These are phyloP conservation scores for Campoplex nolae DNA, from an alignment of 2,888 invertebrate genomes.

Conservation along the genomic window DNA sequence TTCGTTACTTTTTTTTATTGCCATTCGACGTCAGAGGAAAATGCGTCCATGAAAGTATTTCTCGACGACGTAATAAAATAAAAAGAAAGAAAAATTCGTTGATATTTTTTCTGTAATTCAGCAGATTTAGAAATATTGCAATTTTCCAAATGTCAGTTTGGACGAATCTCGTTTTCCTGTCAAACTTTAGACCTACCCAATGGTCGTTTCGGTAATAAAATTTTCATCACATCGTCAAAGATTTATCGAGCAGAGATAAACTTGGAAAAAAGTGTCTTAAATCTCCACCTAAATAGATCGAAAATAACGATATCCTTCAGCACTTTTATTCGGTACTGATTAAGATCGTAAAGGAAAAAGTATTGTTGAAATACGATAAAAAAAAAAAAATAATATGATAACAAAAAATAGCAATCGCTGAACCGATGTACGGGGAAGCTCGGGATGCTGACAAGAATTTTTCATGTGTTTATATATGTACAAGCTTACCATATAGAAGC, in stretches of 20 bases:
- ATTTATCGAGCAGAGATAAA: background rate
- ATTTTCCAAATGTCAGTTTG: background rate
- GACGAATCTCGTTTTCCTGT: background rate
- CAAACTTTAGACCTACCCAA: background rate
- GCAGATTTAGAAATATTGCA: background rate
- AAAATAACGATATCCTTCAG: background rate
- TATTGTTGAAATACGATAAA: background rate
- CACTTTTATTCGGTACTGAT: background rate
- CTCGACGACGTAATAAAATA: too few relatives aligned
- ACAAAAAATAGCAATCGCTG: background rate
- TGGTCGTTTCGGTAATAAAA: background rate
- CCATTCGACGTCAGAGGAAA: too few relatives aligned
- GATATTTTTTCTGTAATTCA: too few relatives aligned
- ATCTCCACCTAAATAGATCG: background rate
- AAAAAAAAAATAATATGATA: too few relatives aligned
- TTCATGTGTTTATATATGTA: background rate
- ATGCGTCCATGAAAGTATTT: too few relatives aligned
- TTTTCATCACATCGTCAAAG: background rate
- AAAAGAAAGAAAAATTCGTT: too few relatives aligned
- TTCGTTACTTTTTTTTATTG: too few relatives aligned
- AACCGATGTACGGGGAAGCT: slow-evolving; percentile 19
- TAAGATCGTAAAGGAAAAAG: background rate
- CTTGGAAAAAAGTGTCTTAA: background rate
- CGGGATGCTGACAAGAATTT: background rate
- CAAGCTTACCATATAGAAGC: slow-evolving; percentile 26